Evolutionary conservation across 2,888 invertebrate genomes (phyloP).

Genomic region (Drepanosiphum platanoidis): DNA sequence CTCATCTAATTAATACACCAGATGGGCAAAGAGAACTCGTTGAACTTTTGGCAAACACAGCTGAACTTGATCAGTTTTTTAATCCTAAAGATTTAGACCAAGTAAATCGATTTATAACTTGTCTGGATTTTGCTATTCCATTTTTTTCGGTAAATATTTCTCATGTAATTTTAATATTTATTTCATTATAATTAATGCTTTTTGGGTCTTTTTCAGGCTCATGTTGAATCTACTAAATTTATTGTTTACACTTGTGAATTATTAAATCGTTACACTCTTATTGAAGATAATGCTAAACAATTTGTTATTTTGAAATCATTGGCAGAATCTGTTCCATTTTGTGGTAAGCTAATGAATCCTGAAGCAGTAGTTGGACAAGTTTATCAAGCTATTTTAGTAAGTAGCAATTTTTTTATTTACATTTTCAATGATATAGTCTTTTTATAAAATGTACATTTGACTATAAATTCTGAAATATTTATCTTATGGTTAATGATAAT

Average conservation of each 20-base stretch:
- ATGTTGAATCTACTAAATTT: slow-evolving; percentile 77
- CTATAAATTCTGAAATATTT: too few species aligned
- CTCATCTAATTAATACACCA: slow-evolving; percentile 83
- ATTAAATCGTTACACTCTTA: slow-evolving; percentile 51
- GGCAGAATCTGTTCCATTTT: slow-evolving; percentile 83
- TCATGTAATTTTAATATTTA: not conserved
- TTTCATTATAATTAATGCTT: slow-evolving; percentile 2
- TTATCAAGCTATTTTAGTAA: slow-evolving; percentile 82
- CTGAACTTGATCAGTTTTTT: slow-evolving; percentile 77
- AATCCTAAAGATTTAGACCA: slow-evolving; percentile 74
- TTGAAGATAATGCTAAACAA: slow-evolving; percentile 56
- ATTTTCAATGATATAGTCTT: too few species aligned
- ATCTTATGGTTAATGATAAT: too few species aligned
- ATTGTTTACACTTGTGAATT: slow-evolving; percentile 69
- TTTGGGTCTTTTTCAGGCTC: slow-evolving; percentile 60
- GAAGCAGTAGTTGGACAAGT: slow-evolving; percentile 79
- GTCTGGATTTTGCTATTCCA: slow-evolving; percentile 85
- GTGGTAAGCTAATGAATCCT: slow-evolving; percentile 80
- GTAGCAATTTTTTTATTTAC: slow-evolving; percentile 64
- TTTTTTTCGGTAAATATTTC: slow-evolving; percentile 74
- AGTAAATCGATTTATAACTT: slow-evolving; percentile 85
- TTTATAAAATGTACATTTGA: too few species aligned
- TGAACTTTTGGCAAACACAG: slow-evolving; percentile 85
- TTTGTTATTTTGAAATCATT: slow-evolving; percentile 73
- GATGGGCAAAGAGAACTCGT: slow-evolving; percentile 88